Evolutionary conservation across 2,113 vertebrate species (phyloP).

Genomic region (Hypanus sabinus): DNA sequence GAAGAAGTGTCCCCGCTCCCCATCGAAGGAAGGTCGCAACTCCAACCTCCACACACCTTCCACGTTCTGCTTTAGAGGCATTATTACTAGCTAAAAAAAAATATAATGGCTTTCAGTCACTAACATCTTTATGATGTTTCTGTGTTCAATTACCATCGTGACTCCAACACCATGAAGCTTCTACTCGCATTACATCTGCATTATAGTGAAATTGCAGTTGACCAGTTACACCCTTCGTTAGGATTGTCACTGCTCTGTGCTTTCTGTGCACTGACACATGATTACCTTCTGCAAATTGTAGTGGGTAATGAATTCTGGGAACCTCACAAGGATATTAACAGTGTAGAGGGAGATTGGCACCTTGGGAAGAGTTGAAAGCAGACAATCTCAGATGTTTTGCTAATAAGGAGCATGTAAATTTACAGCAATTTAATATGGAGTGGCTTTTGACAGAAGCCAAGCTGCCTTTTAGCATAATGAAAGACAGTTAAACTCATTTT

Average conservation of each 20-base stretch:
- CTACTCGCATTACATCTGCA: not conserved
- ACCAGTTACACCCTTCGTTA: not conserved
- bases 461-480: slow-evolving; percentile 64
- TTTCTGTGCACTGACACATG: not conserved
- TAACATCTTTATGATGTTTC: not conserved
- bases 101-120: not conserved
- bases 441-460: slow-evolving; percentile 60
- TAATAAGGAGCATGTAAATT: slow-evolving; percentile 54
- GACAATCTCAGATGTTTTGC: slow-evolving; percentile 45
- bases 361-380: slow-evolving; percentile 35
- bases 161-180: not conserved
- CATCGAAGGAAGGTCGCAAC: not conserved
- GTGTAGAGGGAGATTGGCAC: not conserved
- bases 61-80: not conserved
- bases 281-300: not conserved
- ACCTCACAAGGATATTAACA: not conserved
- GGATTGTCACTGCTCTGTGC: not conserved
- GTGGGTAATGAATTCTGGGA: not conserved
- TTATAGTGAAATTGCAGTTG: not conserved
- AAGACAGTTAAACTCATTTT: slow-evolving; percentile 57
- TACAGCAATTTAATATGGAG: slow-evolving; percentile 61
- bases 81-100: not conserved
- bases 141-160: not conserved
- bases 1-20: not conserved
- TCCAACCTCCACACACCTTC: not conserved